These are phyloP conservation scores for Probosciger aterrimus DNA, from an alignment of 2,113 vertebrate genomes.

Conservation along the genomic window DNA sequence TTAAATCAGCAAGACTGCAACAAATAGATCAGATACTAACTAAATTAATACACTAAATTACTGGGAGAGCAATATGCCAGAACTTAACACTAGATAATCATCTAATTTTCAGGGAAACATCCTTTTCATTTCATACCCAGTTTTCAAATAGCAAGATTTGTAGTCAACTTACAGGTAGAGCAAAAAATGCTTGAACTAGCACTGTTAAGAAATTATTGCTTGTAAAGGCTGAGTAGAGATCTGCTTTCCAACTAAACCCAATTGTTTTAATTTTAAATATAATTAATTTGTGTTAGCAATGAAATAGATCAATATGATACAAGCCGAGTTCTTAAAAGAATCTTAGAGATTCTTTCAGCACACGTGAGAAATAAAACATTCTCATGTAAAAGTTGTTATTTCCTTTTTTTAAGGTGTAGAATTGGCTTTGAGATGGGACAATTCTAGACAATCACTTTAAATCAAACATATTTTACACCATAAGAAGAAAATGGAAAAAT, in stretches of 20 bases:
- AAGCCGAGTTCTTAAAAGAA: not conserved
- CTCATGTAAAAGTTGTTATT: not conserved
- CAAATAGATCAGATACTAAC: not conserved
- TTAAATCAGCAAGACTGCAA: not conserved
- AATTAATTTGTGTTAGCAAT: not conserved
- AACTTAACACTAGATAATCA: not conserved
- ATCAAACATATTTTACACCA: not conserved
- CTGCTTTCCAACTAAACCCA: not conserved
- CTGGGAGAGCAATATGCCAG: not conserved
- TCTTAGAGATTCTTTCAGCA: not conserved
- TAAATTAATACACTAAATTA: not conserved
- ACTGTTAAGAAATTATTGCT: not conserved
- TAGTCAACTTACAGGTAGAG: not conserved
- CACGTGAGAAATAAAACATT: not conserved
- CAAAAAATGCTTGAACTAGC: not conserved
- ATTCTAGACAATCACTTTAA: not conserved
- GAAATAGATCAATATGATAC: not conserved
- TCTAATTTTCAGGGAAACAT: not conserved
- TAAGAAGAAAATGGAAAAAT: not conserved
- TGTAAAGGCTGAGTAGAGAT: not conserved
- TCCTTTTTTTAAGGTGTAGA: not conserved
- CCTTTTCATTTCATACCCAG: not conserved
- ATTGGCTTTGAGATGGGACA: not conserved
- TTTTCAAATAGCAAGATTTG: not conserved
- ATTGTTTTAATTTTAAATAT: not conserved